Evolutionary conservation across 2,797 vertebrate species (phyloP).

Genomic region (Thaleichthys pacificus): DNA sequence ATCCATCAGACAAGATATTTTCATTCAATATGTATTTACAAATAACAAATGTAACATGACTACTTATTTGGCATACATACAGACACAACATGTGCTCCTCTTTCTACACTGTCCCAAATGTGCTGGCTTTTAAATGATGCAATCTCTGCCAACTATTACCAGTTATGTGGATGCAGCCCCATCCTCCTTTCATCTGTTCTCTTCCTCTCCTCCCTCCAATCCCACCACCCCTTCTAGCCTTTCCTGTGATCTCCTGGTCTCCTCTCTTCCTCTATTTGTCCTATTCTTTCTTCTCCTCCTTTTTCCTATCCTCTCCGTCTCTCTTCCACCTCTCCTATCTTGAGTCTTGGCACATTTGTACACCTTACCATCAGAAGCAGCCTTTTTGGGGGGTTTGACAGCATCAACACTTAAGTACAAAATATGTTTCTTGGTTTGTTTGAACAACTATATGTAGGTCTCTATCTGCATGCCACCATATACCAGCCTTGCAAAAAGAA

Average conservation of each 20-base stretch:
- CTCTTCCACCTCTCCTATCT: slow-evolving; percentile 27
- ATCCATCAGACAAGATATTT: background rate
- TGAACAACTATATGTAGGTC: background rate
- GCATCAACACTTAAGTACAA: no score
- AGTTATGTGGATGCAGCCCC: slow-evolving; percentile 23
- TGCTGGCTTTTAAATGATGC: slow-evolving; percentile 53
- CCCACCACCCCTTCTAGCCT: background rate
- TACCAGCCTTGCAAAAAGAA: no score
- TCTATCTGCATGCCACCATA: background rate
- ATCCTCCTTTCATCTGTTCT: background rate
- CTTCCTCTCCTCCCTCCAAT: background rate
- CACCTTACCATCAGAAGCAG: slow-evolving; percentile 34
- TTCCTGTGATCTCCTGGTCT: background rate
- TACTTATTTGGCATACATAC: slow-evolving; percentile 8
- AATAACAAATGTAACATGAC: no score
- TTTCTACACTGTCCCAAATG: slow-evolving; percentile 35
- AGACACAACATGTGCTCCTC: slow-evolving; percentile 34
- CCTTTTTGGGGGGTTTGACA: background rate
- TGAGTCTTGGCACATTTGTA: slow-evolving; percentile 40
- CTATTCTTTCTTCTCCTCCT: background rate
- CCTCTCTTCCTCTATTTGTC: background rate
- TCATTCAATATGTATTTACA: no score
- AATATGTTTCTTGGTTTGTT: no score
- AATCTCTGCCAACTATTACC: slow-evolving; percentile 57
- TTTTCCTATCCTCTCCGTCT: background rate